These are phyloP conservation scores for Serinus canaria DNA, from an alignment of 2,113 vertebrate species.

Conservation along the genomic window DNA sequence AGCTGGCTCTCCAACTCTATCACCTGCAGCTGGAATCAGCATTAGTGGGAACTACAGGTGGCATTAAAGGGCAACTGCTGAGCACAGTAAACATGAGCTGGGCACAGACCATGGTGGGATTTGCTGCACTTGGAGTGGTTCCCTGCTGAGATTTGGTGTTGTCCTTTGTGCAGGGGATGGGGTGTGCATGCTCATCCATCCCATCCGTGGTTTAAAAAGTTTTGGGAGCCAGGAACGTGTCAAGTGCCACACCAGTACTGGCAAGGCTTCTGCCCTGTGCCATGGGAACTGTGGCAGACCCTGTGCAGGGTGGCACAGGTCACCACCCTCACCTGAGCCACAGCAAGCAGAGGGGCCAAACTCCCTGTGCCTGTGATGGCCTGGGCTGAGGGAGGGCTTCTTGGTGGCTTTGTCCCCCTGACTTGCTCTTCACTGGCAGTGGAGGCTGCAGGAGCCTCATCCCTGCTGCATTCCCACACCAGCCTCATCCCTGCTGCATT, in stretches of 20 bases:
- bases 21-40: not conserved
- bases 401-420: not conserved
- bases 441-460: not conserved
- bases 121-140: not conserved
- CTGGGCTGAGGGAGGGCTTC: not conserved
- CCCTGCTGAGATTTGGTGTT: not conserved
- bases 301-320: not conserved
- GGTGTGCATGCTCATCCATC: rapidly evolving
- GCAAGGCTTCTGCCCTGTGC: not conserved
- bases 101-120: rapidly evolving
- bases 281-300: rapidly evolving
- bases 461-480: no score
- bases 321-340: rapidly evolving
- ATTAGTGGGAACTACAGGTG: not conserved
- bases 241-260: not conserved
- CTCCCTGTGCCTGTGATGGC: not conserved
- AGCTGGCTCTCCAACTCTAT: not conserved
- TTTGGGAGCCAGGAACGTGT: rapidly evolving
- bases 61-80: not conserved
- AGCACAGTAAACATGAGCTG: not conserved
- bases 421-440: not conserved
- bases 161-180: rapidly evolving
- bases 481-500: not conserved
- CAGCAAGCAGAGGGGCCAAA: rapidly evolving
- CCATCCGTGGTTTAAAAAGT: not conserved